Percentiles rank a stretch among this genome's conserved stretches.
phyloP scores from a whole-genome alignment of 2,113 vertebrate species.

The Gopherus flavomarginatus region DNA sequence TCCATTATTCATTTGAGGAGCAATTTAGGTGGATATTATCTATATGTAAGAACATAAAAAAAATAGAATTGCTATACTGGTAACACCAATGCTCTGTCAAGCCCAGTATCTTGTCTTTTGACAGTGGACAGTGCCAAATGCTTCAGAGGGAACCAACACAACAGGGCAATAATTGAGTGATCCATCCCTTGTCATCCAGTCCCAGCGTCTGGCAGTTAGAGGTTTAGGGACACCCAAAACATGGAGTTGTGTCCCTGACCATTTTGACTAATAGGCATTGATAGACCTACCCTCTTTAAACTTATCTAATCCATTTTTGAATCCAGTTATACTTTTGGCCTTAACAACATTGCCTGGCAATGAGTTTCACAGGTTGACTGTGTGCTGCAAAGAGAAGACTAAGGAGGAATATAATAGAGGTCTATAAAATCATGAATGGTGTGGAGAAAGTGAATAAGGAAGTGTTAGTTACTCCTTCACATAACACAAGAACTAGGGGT shows the following conservation, averaged over 20 bases:
- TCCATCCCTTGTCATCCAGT: neutral
- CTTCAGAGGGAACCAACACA: neutral
- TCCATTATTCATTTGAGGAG: neutral
- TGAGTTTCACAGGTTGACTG: neutral
- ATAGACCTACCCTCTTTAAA: neutral
- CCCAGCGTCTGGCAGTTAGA: neutral
- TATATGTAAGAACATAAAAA: neutral
- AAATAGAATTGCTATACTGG: neutral
- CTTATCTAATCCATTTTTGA: neutral
- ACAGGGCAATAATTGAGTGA: neutral
- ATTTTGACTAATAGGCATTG: neutral
- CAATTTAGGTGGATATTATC: neutral
- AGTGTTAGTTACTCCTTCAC: neutral
- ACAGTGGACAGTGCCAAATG: neutral
- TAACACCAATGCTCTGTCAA: neutral
- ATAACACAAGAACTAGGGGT: neutral
- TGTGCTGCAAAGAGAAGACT: neutral
- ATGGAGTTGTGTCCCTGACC: neutral
- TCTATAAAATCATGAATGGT: neutral
- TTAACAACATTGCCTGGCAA: neutral
- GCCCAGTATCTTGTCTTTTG: neutral
- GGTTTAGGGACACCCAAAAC: neutral
- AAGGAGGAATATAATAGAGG: neutral
- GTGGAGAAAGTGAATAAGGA: neutral
- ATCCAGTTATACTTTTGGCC: neutral